Conservation (phyloP, 2,113 vertebrate genomes). For the Dicrurus megarhynchus region DNA sequence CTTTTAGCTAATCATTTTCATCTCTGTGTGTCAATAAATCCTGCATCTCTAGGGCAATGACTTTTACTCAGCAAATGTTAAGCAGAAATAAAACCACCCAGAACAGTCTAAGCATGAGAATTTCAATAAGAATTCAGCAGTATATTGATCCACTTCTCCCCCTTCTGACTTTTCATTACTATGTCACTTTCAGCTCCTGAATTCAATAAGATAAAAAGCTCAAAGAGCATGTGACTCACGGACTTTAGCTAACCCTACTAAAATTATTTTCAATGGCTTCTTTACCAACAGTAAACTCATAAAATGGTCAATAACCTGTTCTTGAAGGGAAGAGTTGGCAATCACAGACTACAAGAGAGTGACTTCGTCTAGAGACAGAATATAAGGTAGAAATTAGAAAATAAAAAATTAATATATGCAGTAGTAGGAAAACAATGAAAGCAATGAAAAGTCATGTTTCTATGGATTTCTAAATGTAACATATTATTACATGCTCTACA, state of each 20-base stretch:
- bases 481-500: background rate
- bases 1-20: slow-evolving; percentile 65
- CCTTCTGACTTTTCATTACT: slow-evolving; percentile 50
- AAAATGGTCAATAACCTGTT: background rate
- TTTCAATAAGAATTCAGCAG: slow-evolving; percentile 35
- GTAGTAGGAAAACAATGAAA: background rate
- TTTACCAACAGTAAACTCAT: background rate
- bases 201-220: slow-evolving; percentile 24
- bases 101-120: slow-evolving; percentile 27
- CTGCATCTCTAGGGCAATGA: slow-evolving; percentile 71
- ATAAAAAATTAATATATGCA: background rate
- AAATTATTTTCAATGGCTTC: slow-evolving; percentile 9
- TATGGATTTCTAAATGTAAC: background rate
- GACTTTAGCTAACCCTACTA: background rate
- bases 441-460: background rate
- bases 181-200: slow-evolving; percentile 33
- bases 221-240: background rate
- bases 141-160: slow-evolving; percentile 40
- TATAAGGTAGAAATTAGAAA: background rate
- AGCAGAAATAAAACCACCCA: slow-evolving; percentile 53
- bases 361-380: background rate
- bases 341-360: background rate
- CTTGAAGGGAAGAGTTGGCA: background rate
- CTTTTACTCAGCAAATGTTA: slow-evolving; percentile 78
- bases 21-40: slow-evolving; percentile 73